Evolutionary conservation across 2,888 invertebrate genomes (phyloP).

Genomic region (Drosophila phalerata): DNA sequence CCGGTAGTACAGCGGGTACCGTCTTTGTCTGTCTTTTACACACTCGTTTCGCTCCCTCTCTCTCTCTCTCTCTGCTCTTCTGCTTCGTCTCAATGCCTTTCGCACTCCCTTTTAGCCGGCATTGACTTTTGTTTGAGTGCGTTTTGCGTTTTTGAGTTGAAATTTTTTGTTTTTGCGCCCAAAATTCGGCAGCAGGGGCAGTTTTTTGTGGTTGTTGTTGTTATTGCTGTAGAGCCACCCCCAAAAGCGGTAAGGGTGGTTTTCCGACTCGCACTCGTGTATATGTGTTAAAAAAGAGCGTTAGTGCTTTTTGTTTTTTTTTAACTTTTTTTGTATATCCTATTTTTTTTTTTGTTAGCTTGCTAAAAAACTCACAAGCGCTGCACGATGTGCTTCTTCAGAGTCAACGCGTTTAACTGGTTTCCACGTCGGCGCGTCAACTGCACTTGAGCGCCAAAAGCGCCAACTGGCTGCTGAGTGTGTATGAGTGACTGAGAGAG

Average conservation of each 20-base stretch:
- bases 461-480: slow-evolving; percentile 38
- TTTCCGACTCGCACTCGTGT: slow-evolving; percentile 34
- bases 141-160: slow-evolving; percentile 65
- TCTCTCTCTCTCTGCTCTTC: slow-evolving; percentile 20
- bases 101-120: slow-evolving; percentile 52
- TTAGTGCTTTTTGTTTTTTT: slow-evolving; percentile 16
- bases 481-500: slow-evolving; percentile 21
- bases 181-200: slow-evolving; percentile 52
- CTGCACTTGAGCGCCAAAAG: slow-evolving; percentile 59
- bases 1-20: slow-evolving; percentile 29
- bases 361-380: slow-evolving; percentile 65
- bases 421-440: slow-evolving; percentile 78
- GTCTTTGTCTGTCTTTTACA: slow-evolving; percentile 31
- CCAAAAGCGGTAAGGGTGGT: slow-evolving; percentile 70
- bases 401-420: slow-evolving; percentile 78
- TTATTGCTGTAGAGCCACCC: slow-evolving; percentile 66
- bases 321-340: background rate
- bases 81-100: slow-evolving; percentile 32
- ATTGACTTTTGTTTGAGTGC: slow-evolving; percentile 58
- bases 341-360: slow-evolving; percentile 9
- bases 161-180: slow-evolving; percentile 68
- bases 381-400: slow-evolving; percentile 57
- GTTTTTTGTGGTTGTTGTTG: too few relatives aligned
- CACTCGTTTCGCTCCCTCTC: background rate
- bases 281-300: slow-evolving; percentile 49